Base-by-base conservation (phyloP, 2,888 invertebrate species). In the Cyclophora punctaria region DNA sequence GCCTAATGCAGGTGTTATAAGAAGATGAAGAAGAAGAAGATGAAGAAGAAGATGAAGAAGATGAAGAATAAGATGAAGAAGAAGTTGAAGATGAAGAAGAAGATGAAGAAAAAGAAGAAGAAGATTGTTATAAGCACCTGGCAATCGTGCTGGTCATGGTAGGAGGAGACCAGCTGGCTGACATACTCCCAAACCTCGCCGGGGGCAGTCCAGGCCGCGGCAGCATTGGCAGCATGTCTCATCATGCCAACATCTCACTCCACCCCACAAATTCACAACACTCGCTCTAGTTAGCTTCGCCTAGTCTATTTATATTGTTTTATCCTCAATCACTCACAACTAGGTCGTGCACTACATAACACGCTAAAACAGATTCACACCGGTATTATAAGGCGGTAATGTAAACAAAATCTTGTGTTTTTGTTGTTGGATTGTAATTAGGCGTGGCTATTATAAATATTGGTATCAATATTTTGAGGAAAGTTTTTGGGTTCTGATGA, bases 161-260 rank as follows among this genome's bases (percentile, higher is more conserved):
- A 92, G 46, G 90, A 90, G 79, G 90, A 91, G 74, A 92, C 90
- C 59, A 92, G 86, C 67, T 91, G 90, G 75, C 89, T 91, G 75
- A 92, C 91, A 72, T 91, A 92, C 80, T 92, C 92, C 92, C 92
- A 92, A 63, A 92, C 90, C 66, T 91, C 90, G 63, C 91, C 91
- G 63, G 90, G 90, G 72, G 77, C 90, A 62, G 80, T 85, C 90
- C 80, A 90, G 65, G 84, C 78, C 63, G 83, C 82, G 58, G 80
- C 75, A 61, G 83, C 75, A 56, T 73, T 81, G 56, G 83, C 83
- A 62, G 75, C 81, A 80, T 84, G 89, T 79, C 80, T 84, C 88
- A 83, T 89, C 89, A 82, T 89, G 80, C 84, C 89, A 71, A 58
- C 83, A 81, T 79, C 71, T 80, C 87, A 69, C 75, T 69, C 70